Evolutionary conservation across 2,797 vertebrate species (phyloP).

Genomic region (Phoebastria nigripes): DNA sequence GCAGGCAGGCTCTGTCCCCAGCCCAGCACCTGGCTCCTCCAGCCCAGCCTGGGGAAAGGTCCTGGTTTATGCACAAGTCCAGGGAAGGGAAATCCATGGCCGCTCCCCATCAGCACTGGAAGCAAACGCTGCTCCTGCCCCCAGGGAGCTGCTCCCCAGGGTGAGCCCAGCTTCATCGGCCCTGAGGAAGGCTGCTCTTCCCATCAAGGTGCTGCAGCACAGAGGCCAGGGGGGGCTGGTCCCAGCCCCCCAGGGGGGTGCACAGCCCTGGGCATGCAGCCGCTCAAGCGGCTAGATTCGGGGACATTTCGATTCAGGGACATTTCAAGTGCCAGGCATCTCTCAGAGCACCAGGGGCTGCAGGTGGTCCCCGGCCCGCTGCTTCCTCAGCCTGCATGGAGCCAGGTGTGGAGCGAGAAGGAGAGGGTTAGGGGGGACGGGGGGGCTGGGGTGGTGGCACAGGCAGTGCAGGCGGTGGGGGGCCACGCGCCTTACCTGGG

Average conservation of each 20-base stretch:
- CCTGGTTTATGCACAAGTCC: not conserved
- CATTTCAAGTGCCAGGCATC: conserved; percentile 55
- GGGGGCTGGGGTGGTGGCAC: not conserved
- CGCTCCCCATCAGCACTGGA: fast-evolving
- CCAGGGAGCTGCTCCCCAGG: no score
- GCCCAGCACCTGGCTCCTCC: not conserved
- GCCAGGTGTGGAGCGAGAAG: not conserved
- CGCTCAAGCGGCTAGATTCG: not conserved
- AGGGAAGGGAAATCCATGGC: not conserved
- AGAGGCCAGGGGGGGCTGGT: fast-evolving
- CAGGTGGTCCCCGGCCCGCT: conserved; percentile 58
- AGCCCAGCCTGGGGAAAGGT: not conserved
- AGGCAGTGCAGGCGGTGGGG: not conserved
- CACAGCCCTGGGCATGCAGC: not conserved
- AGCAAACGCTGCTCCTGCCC: fast-evolving
- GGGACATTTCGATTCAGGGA: not conserved
- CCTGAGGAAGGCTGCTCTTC: not conserved
- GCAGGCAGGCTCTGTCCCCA: not conserved
- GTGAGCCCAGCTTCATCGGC: fast-evolving
- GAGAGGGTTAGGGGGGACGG: not conserved
- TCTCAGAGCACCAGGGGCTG: conserved; percentile 62
- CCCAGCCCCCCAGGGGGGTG: no score
- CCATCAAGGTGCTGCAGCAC: not conserved
- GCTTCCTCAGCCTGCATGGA: conserved; percentile 32
- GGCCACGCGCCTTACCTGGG: conserved; percentile 77